These are phyloP conservation scores for Melanerpes formicivorus DNA, from an alignment of 2,113 vertebrate genomes.

Conservation along the genomic window DNA sequence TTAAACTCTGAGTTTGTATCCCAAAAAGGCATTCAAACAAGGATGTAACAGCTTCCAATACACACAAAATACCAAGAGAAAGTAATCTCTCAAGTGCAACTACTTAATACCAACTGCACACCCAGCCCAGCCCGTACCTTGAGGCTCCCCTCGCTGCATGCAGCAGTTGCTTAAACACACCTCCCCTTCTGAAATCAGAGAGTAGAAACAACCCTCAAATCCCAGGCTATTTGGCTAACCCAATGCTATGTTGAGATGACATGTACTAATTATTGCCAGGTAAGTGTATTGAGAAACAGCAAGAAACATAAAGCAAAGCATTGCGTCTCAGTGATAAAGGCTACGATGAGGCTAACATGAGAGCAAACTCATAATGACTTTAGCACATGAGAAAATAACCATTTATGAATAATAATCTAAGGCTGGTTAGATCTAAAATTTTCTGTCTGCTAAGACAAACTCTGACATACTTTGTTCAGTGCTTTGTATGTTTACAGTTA, in stretches of 20 bases:
- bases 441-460: neutral
- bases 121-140: accelerated
- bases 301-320: neutral
- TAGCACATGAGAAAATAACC: neutral
- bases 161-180: neutral
- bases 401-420: neutral
- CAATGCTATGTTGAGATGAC: accelerated
- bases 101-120: neutral
- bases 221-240: neutral
- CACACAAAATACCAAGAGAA: neutral
- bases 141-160: accelerated
- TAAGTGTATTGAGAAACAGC: neutral
- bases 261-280: neutral
- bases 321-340: neutral
- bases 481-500: neutral
- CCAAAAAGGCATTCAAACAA: neutral
- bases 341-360: neutral
- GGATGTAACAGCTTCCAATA: neutral
- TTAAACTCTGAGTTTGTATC: neutral
- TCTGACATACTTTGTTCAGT: neutral
- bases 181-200: neutral
- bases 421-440: neutral
- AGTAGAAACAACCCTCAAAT: neutral
- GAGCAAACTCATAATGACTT: neutral
- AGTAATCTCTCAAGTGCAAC: neutral